Percentiles rank a stretch among this genome's conserved stretches.
These are phyloP conservation scores for Zoanthus sociatus DNA, from an alignment of 92 coral and sea anemone genomes.

Conservation along the genomic window DNA sequence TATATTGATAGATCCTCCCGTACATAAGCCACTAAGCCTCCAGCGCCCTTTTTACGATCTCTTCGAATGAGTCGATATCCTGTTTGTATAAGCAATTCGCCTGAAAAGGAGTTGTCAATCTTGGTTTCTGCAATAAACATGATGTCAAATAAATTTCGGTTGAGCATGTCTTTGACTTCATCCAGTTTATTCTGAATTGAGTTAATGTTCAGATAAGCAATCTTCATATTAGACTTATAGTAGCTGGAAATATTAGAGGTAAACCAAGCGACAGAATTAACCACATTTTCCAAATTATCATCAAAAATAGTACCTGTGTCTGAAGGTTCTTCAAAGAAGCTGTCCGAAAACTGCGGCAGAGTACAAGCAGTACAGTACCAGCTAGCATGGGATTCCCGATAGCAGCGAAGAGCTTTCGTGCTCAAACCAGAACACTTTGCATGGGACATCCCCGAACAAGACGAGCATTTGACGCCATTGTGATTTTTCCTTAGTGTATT, in stretches of 20 bases:
- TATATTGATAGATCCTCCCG: conserved; percentile 16
- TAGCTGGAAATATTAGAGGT: neutral
- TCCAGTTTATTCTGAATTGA: neutral
- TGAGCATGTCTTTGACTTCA: neutral
- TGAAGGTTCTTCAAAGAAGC: neutral
- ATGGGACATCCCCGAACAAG: too few species aligned
- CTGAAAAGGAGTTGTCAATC: neutral
- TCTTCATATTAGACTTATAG: neutral
- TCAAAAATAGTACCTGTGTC: neutral
- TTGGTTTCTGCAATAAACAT: neutral
- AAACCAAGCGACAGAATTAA: neutral
- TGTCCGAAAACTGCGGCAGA: neutral
- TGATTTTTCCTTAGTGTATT: too few species aligned
- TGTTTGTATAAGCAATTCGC: neutral
- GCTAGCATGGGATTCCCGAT: neutral
- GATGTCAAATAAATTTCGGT: neutral
- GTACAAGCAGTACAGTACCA: neutral
- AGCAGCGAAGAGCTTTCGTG: too few species aligned
- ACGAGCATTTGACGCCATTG: too few species aligned
- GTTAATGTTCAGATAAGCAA: neutral
- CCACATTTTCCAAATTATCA: neutral
- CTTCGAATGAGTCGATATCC: neutral
- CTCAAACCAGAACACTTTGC: too few species aligned
- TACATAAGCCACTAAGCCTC: neutral
- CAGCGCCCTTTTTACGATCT: neutral